Evolutionary conservation across 2,888 invertebrate species (phyloP), one percentile per base, ranked within the genome.

Genomic region (Ormyrus thymus): DNA sequence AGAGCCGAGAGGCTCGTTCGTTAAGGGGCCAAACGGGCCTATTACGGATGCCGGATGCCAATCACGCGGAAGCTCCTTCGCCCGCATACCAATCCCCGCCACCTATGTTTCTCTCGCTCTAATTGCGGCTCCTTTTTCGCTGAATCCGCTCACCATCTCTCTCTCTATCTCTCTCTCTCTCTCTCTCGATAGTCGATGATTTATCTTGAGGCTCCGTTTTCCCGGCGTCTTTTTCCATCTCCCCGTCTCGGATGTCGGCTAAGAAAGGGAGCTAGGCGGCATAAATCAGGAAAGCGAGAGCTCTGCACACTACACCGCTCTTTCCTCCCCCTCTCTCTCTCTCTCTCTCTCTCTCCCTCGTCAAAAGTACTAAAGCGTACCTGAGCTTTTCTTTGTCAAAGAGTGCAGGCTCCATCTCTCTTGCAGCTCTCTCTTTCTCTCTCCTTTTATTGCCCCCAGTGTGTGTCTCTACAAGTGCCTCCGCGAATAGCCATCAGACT

Each of bases 41-140:
- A 85, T 86, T 85, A 84, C 84, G 83, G 85, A 86, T 87, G 85
- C 84, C 79, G 79, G 76, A 84, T 86, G 85, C 85, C 86, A 85
- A 87, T 86, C 84, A 1, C 29, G 82, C 82, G 82, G 82, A 84
- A 83, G 83, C 83, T 72, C 29, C 83, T 77, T 79, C 81, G 70
- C 78, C 83, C 82, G 86, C 86, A 86, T 86, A 86, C 83, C 83
- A 86, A 86, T 86, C 83, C n/a, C n/a, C n/a, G 73, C 55, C 13
- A 46, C 9, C 43, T 73, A 46, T 43, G 11, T 70, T n/a, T 11
- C 5, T 7, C 64, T 76, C 64, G 55, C 72, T 72, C 72, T 73
- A 78, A 78, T 72, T 78, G 68, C 68, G 45, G 65, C 46, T 59
- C 51, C 15, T 61, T 78, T 78, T 78, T 78, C 68, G 72, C 78